Evolutionary conservation across 53 echinoderm and acorn worm species (phyloP).

Genomic region (Holothuria leucospilota): DNA sequence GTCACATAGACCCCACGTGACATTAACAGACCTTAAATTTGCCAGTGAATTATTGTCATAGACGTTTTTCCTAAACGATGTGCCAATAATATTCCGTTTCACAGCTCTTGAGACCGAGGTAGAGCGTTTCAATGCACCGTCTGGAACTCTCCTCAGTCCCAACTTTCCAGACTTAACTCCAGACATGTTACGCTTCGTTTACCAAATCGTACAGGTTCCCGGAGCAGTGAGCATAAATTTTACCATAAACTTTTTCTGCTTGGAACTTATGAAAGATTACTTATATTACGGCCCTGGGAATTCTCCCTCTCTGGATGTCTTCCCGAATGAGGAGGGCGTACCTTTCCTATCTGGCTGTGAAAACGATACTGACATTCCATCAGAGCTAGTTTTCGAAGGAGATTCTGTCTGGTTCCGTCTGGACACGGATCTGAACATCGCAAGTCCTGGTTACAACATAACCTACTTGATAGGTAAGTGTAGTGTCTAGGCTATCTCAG

Average conservation of each 20-base stretch:
- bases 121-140: neutral
- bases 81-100: neutral
- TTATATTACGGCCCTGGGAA: constrained; percentile 12
- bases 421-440: constrained; percentile 14
- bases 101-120: constrained; percentile 1
- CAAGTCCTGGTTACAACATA: constrained; percentile 23
- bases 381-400: constrained; percentile 4
- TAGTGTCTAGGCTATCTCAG: too few species aligned
- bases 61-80: too few species aligned
- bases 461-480: constrained; percentile 24
- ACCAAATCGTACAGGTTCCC: constrained; percentile 33
- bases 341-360: constrained; percentile 1
- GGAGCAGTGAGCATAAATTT: constrained; percentile 9
- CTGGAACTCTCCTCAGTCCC: constrained; percentile 30
- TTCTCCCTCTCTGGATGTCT: constrained; percentile 3
- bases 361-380: constrained; percentile 7
- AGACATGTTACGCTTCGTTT: neutral
- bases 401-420: constrained; percentile 22
- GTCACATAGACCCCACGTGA: too few species aligned
- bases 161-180: constrained; percentile 7
- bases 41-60: too few species aligned
- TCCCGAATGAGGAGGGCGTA: neutral
- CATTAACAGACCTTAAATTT: too few species aligned
- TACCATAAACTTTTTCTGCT: constrained; percentile 20
- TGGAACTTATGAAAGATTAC: constrained; percentile 9